phyloP scores from a whole-genome alignment of 2,113 vertebrate genomes.

The Urocynchramus pylzowi region DNA sequence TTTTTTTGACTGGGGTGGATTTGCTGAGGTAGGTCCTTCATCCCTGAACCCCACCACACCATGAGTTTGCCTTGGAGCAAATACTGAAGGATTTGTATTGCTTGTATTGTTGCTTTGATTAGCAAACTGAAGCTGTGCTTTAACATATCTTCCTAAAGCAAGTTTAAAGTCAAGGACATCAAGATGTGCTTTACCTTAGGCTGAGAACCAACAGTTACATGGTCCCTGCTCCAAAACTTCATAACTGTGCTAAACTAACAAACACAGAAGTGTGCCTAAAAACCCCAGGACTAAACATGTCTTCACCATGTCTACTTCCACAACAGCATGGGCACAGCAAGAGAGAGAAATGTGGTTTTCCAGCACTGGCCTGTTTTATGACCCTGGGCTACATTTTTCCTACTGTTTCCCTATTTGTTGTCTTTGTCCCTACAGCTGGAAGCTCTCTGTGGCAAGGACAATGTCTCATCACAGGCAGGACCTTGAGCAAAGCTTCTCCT shows the following conservation, averaged over 20 bases:
- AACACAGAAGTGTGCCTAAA: not conserved
- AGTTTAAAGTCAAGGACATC: not conserved
- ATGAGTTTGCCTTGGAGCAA: not conserved
- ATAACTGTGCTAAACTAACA: not conserved
- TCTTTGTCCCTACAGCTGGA: not conserved
- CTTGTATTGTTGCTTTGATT: not conserved
- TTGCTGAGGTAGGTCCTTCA: not conserved
- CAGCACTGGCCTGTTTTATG: not conserved
- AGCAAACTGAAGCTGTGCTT: not conserved
- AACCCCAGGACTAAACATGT: not conserved
- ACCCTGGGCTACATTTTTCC: not conserved
- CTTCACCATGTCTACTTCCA: not conserved
- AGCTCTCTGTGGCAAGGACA: not conserved
- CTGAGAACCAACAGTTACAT: not conserved
- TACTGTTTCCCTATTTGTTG: not conserved
- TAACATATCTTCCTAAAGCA: not conserved
- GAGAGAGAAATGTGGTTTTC: not conserved
- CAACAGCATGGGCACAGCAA: fast-evolving
- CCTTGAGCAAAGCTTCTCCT: not conserved
- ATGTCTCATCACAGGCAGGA: not conserved
- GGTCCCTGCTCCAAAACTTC: not conserved
- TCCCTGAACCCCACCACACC: not conserved
- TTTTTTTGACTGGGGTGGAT: not conserved
- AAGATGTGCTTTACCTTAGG: not conserved
- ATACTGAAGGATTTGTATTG: not conserved